Evolutionary conservation across 2,113 vertebrate species (phyloP).

Genomic region (Neodontobutis hainanensis): DNA sequence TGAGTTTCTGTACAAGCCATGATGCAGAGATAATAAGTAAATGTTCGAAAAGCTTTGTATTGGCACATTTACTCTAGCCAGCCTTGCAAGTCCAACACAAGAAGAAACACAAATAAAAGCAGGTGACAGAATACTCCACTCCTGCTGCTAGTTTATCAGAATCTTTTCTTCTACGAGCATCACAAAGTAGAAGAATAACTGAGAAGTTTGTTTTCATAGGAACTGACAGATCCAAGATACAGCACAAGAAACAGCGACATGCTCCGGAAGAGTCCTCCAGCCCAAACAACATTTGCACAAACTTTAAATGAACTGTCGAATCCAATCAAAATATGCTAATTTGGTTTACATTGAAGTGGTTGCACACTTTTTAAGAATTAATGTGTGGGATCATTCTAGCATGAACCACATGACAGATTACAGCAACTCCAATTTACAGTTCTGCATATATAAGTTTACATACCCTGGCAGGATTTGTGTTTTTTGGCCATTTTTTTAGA

Average conservation of each 20-base stretch:
- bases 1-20: not conserved
- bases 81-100: not conserved
- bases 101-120: not conserved
- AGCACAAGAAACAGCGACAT: not conserved
- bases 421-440: too few relatives aligned
- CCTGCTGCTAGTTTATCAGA: not conserved
- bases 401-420: too few relatives aligned
- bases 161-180: conserved; percentile 3
- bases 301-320: too few relatives aligned
- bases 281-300: too few relatives aligned
- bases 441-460: too few relatives aligned
- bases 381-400: too few relatives aligned
- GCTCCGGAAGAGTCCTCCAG: not conserved
- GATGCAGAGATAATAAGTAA: not conserved
- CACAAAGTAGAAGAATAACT: conserved; percentile 1
- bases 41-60: not conserved
- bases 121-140: conserved; percentile 4
- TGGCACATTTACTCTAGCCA: not conserved
- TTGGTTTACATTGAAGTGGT: too few relatives aligned
- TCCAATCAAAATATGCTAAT: too few relatives aligned
- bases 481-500: too few relatives aligned
- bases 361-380: too few relatives aligned
- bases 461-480: too few relatives aligned
- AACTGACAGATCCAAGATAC: not conserved
- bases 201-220: not conserved